Percentiles rank a stretch among this genome's conserved stretches.
These are phyloP conservation scores for Helicoverpa zea DNA, from an alignment of 1,140 invertebrate species.

Conservation along the genomic window DNA sequence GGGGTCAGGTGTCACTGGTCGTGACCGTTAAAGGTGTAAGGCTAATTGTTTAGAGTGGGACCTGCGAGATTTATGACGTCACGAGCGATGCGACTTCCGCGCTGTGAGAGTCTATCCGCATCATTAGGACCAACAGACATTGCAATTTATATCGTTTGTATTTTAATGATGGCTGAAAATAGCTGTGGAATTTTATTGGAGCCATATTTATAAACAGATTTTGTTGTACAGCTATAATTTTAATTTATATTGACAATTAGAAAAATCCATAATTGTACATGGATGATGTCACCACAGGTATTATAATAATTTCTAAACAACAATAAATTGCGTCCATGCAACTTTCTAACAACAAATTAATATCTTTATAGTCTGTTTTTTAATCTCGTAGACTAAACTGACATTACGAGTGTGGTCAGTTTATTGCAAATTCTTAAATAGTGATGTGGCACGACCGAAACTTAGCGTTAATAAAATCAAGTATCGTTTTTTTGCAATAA, in stretches of 20 bases:
- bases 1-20: conserved; percentile 41
- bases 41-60: conserved; percentile 67
- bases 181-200: neutral
- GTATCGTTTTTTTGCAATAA: too few species aligned
- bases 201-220: neutral
- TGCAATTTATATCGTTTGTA: conserved; percentile 25
- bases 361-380: too few species aligned
- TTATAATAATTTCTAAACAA: too few species aligned
- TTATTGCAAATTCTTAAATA: too few species aligned
- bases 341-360: conserved; percentile 6
- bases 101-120: conserved; percentile 32
- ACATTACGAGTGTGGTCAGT: too few species aligned
- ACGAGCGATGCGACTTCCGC: conserved; percentile 54
- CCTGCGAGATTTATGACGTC: conserved; percentile 66
- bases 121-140: conserved; percentile 31
- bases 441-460: too few species aligned
- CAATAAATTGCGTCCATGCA: neutral
- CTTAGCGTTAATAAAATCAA: too few species aligned
- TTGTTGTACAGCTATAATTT: too few species aligned
- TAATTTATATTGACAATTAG: neutral
- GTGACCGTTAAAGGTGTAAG: conserved; percentile 64
- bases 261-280: too few species aligned
- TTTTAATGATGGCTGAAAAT: conserved; percentile 23
- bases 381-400: too few species aligned
- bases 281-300: too few species aligned